These are phyloP conservation scores for Turritopsis rubra DNA, from an alignment of 30 jellyfish, hydroid and myxozoan species.

Conservation along the genomic window DNA sequence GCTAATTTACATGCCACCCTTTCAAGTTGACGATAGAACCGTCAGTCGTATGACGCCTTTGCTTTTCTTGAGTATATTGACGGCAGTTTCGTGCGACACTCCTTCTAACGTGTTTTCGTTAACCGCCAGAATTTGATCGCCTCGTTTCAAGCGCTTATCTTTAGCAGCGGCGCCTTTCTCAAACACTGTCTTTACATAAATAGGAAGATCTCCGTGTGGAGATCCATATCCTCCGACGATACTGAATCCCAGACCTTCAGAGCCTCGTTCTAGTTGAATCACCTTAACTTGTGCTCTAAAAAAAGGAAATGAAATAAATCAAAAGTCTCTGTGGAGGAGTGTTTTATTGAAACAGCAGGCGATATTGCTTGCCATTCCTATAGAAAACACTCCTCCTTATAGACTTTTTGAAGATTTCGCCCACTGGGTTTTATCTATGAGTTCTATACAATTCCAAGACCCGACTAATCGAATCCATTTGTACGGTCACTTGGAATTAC, in stretches of 20 bases:
- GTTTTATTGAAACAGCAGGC: too few relatives aligned
- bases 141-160: slow-evolving; percentile 83
- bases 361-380: too few relatives aligned
- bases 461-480: too few relatives aligned
- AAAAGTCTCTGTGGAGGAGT: too few relatives aligned
- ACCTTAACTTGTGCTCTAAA: slow-evolving; percentile 63
- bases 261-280: slow-evolving; percentile 83
- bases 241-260: slow-evolving; percentile 94
- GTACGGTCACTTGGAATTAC: too few relatives aligned
- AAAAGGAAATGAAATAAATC: too few relatives aligned
- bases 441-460: too few relatives aligned
- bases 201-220: slow-evolving; percentile 93
- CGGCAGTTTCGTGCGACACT: slow-evolving; percentile 86
- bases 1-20: too few relatives aligned
- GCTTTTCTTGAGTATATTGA: slow-evolving; percentile 78
- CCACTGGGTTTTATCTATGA: too few relatives aligned
- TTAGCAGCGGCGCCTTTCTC: slow-evolving; percentile 93
- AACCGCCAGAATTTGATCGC: slow-evolving; percentile 91
- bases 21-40: slow-evolving; percentile 57
- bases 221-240: slow-evolving; percentile 96
- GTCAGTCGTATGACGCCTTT: slow-evolving; percentile 69
- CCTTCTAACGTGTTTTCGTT: slow-evolving; percentile 81
- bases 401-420: too few relatives aligned
- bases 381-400: too few relatives aligned
- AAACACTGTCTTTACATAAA: slow-evolving; percentile 87